phyloP scores from a whole-genome alignment of 2,888 invertebrate genomes.

The Drosophila tanythrix region DNA sequence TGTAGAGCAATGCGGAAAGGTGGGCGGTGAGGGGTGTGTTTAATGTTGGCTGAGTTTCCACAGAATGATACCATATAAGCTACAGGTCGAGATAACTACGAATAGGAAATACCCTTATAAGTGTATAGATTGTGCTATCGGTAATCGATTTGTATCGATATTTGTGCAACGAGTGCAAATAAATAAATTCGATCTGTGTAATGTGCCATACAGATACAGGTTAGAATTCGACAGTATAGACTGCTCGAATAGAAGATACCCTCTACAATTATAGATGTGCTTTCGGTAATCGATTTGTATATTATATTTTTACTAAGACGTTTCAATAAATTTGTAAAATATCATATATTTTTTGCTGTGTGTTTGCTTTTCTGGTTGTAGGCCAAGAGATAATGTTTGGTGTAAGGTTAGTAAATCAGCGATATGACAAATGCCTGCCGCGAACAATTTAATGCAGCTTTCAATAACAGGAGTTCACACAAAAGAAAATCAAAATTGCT shows the following conservation, averaged over 20 bases:
- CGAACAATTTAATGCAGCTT: conserved; percentile 56
- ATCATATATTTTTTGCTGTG: background rate
- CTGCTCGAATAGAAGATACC: background rate
- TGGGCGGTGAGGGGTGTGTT: background rate
- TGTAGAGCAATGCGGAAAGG: background rate
- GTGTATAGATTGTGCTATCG: background rate
- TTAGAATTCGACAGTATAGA: background rate
- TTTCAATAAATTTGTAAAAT: background rate
- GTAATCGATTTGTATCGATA: background rate
- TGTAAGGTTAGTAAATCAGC: conserved; percentile 77
- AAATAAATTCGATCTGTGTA: background rate
- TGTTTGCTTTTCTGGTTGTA: conserved; percentile 7
- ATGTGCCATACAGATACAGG: background rate
- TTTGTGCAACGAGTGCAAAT: background rate
- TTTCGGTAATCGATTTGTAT: background rate
- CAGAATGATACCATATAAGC: background rate
- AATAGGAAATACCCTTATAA: background rate
- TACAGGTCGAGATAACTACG: background rate
- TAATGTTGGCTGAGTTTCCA: conserved; percentile 1
- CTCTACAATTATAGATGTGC: background rate
- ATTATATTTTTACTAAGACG: too few relatives aligned
- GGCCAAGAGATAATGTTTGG: conserved; percentile 67
- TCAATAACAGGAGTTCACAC: conserved; percentile 40
- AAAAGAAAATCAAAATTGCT: conserved; percentile 69
- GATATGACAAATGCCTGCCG: conserved; percentile 69